Percentiles rank a stretch among this genome's conserved stretches.
These are phyloP conservation scores for Megaceryle torquata DNA, from an alignment of 2,113 vertebrate species.

Conservation along the genomic window DNA sequence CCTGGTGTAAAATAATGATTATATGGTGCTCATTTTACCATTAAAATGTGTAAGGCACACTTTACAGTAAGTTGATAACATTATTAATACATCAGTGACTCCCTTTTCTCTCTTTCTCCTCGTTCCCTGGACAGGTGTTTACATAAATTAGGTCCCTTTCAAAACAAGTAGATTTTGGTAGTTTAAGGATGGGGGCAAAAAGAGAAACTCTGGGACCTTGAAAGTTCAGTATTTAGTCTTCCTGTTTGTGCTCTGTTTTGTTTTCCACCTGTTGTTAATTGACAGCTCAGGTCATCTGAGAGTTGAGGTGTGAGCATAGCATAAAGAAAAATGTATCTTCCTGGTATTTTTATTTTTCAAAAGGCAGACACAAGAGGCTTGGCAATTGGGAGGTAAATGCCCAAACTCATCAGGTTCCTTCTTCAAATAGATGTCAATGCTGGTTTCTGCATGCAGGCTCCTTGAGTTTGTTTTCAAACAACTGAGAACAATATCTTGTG, in stretches of 20 bases:
- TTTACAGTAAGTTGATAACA: background rate
- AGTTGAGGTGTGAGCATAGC: background rate
- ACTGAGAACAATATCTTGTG: background rate
- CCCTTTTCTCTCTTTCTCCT: background rate
- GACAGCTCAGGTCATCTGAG: background rate
- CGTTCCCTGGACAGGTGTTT: background rate
- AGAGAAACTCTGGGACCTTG: background rate
- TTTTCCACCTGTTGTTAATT: background rate
- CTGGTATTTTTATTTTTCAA: background rate
- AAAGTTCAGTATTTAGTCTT: background rate
- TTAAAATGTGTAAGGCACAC: background rate
- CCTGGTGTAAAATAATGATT: background rate
- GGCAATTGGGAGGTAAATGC: background rate
- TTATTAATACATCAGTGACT: background rate
- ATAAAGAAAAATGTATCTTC: background rate
- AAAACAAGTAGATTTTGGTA: background rate
- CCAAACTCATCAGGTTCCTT: background rate
- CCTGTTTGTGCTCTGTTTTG: background rate
- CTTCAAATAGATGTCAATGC: background rate
- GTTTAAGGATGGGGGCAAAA: background rate
- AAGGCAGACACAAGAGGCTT: background rate
- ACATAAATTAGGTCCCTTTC: background rate
- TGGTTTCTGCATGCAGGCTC: accelerated
- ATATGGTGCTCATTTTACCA: background rate
- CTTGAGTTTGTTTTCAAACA: background rate